Base-by-base conservation (phyloP, 2,797 vertebrate genomes). In the Limosa lapponica region DNA sequence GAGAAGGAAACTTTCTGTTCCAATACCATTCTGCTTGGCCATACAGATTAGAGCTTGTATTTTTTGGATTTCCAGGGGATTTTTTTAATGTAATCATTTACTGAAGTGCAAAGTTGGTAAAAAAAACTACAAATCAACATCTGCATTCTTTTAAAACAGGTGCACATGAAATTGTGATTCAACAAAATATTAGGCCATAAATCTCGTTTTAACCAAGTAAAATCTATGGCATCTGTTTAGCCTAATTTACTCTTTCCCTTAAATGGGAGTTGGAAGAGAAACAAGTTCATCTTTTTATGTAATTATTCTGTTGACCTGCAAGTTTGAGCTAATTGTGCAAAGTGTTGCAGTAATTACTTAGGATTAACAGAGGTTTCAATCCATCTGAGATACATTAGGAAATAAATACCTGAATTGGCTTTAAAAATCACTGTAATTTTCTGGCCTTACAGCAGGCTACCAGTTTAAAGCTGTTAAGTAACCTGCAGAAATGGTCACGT, bases 291-390 rank as follows among this genome's bases (percentile, higher is more conserved):
- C 66, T 66, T 89, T 96, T 87, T 17, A 59, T 52, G 22, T 39
- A 91, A 82, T 87, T 93, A 82, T 89, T 92, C 28, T 90, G 44
- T 92, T 93, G 92, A 92, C 78, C 32, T 87, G 28, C 71, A 88
- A 80, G 73, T 55, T 87, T 71, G 89, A 84, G 64, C 34, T 95
- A 96, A 94, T 92, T 90, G 77, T 87, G 39, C 32, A 34, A 91
- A 90, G 51, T 39, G 58, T 71, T 93, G 73, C 28, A 49, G 71
- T 55, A 95, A 93, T 94, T 95, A 89, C 43, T 84, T 69, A 27
- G n/a, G 62, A 89, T 84, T 82, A 91, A 75, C 58, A 85, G 36
- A 84, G 25, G 24, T 28, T 80, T 89, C 58, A 93, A 73, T 62
- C 23, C 1, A 1, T 84, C 43, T 77, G 48, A 93, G 30, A 73